Base-by-base conservation (phyloP, 2,888 invertebrate genomes). In the Ligdia adustata region DNA sequence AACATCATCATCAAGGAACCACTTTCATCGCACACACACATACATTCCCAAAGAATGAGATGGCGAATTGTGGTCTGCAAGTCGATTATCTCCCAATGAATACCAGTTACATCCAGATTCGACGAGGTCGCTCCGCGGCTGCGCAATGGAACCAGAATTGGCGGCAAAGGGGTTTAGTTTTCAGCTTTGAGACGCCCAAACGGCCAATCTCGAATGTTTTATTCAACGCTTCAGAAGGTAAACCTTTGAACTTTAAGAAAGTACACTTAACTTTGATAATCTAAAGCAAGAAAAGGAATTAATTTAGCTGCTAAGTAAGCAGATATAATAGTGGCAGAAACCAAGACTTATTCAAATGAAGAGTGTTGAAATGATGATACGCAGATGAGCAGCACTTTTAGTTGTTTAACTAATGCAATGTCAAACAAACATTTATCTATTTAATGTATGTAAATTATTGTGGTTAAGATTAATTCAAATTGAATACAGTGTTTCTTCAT, bases 71-170 rank as follows among this genome's bases (percentile, higher is more conserved):
- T 14, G 26, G 24, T 26, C 18, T 41, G n/a, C 47, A 44, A 34
- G 45, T 60, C 76, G 69, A 81, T 80, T 80, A 80, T 76, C 73
- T 72, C 60, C 72, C 76, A 82, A 83, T 84, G 79, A 77, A 79
- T 79, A 82, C 85, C 73, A 72, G 86, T 85, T 81, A 49, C 55
- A 65, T 73, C 83, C 75, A 78, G 86, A 77, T 74, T 57, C 34
- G 45, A 41, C 79, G 75, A 79, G 83, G 75, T 60, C 75, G 59
- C 26, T 32, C 12, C 15, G 14, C 31, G 18, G 16, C 47, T 35
- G 31, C 27, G 41, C 9, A 6, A 22, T 20, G 27, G n/a, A 13
- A 6, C 5, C 35, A 26, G 27, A 32, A 42, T 26, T 31, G 29
- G 22, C 28, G 13, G 9, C 20, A 37, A 12, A 26, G 4, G n/a